Evolutionary conservation across 92 coral and sea anemone genomes (phyloP).

Genomic region (Zoanthus sansibaricus): DNA sequence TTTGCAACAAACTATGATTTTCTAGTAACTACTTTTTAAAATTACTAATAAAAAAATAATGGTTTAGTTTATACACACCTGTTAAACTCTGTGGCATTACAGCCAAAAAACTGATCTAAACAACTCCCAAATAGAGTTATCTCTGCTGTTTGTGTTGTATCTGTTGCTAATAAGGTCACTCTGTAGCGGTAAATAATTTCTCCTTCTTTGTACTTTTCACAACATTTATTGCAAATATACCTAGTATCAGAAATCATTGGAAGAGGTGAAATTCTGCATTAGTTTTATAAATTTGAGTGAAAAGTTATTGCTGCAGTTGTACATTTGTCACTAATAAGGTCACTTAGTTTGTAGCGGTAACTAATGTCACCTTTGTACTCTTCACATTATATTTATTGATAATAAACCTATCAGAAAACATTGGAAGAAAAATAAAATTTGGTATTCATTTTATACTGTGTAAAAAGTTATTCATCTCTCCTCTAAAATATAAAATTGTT

Average conservation of each 20-base stretch:
- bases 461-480: too few relatives aligned
- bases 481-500: too few relatives aligned
- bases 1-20: too few relatives aligned
- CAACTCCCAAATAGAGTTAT: constrained; percentile 91
- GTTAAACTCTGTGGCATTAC: constrained; percentile 82
- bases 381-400: constrained; percentile 67
- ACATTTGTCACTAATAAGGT: constrained; percentile 77
- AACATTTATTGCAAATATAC: constrained; percentile 74
- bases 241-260: constrained; percentile 33
- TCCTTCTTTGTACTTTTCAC: constrained; percentile 62
- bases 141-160: constrained; percentile 76
- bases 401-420: background rate
- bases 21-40: too few relatives aligned
- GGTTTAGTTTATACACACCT: constrained; percentile 67
- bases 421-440: too few relatives aligned
- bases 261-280: background rate
- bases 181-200: constrained; percentile 79
- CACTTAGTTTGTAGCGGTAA: constrained; percentile 29
- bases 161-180: constrained; percentile 76
- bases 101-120: constrained; percentile 88
- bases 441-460: too few relatives aligned
- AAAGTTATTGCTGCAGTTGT: constrained; percentile 35
- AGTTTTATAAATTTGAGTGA: too few relatives aligned
- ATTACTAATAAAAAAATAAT: too few relatives aligned
- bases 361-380: constrained; percentile 37